Percentiles rank a stretch among this genome's conserved stretches.
phyloP scores from a whole-genome alignment of 2,797 vertebrate genomes.

The Smutsia temminckii region DNA sequence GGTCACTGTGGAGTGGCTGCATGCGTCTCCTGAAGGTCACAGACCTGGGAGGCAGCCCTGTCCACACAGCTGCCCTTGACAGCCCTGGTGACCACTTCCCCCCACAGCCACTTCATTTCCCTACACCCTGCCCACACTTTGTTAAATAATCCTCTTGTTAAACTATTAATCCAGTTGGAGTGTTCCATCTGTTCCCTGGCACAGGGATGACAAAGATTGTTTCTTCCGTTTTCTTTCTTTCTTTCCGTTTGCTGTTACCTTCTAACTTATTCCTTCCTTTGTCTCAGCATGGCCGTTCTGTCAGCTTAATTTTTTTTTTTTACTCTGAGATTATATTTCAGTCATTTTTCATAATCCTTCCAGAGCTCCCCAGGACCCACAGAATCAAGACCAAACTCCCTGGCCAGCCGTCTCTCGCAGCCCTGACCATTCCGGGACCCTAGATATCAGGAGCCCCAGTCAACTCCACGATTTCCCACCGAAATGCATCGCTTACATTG shows the following conservation, averaged over 20 bases:
- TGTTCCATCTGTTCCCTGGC: background rate
- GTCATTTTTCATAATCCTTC: conserved; percentile 11
- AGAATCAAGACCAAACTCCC: background rate
- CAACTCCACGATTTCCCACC: background rate
- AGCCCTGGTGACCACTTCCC: background rate
- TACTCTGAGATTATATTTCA: background rate
- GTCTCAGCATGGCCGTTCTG: background rate
- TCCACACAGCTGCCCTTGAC: background rate
- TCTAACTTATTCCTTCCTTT: background rate
- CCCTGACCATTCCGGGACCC: background rate
- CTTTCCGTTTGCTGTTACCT: background rate
- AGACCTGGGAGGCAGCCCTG: background rate
- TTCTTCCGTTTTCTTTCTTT: background rate
- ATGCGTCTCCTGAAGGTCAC: background rate
- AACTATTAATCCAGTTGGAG: background rate
- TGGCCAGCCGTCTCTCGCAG: background rate
- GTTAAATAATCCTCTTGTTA: background rate
- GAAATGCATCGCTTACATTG: background rate
- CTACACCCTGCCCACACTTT: background rate
- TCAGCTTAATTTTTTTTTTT: background rate
- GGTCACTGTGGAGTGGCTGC: background rate
- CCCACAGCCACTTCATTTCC: background rate
- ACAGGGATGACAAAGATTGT: background rate
- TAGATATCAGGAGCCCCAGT: background rate
- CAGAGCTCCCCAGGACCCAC: background rate